Percentiles rank a stretch among this genome's conserved stretches.
phyloP scores from a whole-genome alignment of 2,888 invertebrate species.

The Corbicula japonica region DNA sequence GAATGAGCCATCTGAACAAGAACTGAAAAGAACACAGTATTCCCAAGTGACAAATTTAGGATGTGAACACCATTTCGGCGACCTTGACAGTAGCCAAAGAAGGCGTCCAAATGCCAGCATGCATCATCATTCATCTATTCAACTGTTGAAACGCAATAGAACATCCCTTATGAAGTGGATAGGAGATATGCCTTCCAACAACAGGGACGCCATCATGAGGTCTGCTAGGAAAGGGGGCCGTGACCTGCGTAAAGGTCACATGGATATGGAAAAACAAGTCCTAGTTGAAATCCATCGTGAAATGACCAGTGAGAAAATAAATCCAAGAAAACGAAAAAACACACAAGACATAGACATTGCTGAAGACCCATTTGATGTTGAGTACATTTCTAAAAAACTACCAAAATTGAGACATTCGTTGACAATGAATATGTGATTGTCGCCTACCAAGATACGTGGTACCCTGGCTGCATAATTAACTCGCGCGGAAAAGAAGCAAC shows the following conservation, averaged over 20 bases:
- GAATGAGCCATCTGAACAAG: too few relatives aligned
- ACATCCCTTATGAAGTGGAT: too few relatives aligned
- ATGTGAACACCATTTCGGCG: too few relatives aligned
- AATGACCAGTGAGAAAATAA: slow-evolving; percentile 6
- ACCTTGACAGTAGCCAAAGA: too few relatives aligned
- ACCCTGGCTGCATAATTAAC: slow-evolving; percentile 29
- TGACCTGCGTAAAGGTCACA: background rate
- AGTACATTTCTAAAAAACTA: too few relatives aligned
- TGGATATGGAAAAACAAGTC: slow-evolving; percentile 25
- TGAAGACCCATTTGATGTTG: background rate
- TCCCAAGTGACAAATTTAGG: too few relatives aligned
- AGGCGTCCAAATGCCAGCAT: slow-evolving; percentile 48
- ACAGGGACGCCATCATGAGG: slow-evolving; percentile 9
- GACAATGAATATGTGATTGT: slow-evolving; percentile 23
- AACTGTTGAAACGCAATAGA: slow-evolving; percentile 52
- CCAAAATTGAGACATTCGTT: background rate
- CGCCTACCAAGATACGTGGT: slow-evolving; percentile 34
- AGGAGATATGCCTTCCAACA: slow-evolving; percentile 33
- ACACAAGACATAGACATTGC: background rate
- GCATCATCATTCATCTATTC: slow-evolving; percentile 54
- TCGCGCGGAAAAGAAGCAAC: background rate
- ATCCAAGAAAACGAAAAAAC: background rate
- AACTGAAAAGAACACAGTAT: too few relatives aligned
- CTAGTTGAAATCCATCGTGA: slow-evolving; percentile 13
- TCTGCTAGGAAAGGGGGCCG: slow-evolving; percentile 34